A percentile compares a stretch with the other conserved stretches of the same genome.
These are phyloP conservation scores for Gulo gulo DNA, from an alignment of 2,113 vertebrate genomes.

Conservation along the genomic window DNA sequence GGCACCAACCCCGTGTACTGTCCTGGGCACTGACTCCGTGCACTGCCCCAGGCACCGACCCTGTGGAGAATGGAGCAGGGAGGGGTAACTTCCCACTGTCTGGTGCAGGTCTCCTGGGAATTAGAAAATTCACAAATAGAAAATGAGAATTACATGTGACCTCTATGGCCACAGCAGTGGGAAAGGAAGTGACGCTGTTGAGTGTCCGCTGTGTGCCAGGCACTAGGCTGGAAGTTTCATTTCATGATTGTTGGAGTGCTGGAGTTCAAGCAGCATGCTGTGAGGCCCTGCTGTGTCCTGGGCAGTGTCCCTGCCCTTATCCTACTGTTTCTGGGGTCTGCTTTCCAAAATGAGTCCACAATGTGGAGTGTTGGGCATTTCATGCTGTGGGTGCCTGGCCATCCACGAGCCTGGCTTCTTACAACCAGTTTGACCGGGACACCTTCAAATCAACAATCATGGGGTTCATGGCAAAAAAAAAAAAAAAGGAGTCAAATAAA, in stretches of 20 bases:
- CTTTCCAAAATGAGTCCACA: not conserved
- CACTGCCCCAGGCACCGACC: too few relatives aligned
- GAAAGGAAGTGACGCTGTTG: not conserved
- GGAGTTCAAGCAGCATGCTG: too few relatives aligned
- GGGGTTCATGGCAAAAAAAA: not conserved
- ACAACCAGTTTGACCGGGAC: not conserved
- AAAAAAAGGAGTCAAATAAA: not conserved
- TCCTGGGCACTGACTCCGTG: too few relatives aligned
- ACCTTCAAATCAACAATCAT: not conserved
- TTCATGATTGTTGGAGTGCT: not conserved
- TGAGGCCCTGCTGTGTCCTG: not conserved
- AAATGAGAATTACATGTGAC: not conserved
- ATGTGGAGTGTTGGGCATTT: rapidly evolving
- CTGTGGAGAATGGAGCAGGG: not conserved
- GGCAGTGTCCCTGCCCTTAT: not conserved
- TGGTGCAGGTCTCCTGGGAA: not conserved
- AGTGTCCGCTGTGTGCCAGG: not conserved
- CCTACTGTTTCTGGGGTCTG: not conserved
- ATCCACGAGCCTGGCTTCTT: not conserved
- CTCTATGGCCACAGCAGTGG: not conserved
- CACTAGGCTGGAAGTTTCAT: not conserved
- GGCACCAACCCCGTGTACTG: not conserved
- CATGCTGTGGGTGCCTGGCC: not conserved
- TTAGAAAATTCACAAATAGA: not conserved
- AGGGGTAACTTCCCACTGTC: not conserved